Conservation (phyloP, 35 echinoderm and acorn worm species). For the Ptychodera flava region DNA sequence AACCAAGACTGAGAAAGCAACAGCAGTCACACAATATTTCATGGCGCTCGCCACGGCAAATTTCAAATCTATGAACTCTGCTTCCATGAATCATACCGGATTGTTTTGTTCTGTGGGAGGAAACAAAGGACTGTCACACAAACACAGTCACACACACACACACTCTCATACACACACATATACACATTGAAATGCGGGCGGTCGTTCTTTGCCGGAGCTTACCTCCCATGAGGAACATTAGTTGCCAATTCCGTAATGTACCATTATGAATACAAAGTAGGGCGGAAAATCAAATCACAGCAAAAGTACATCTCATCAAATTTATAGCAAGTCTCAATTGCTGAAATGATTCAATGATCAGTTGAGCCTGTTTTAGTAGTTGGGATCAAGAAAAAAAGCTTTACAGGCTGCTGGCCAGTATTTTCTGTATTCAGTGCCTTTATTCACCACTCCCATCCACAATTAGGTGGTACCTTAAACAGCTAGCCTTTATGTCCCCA, state of each 20-base stretch:
- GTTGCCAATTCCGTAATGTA: background rate
- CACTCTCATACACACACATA: too few relatives aligned
- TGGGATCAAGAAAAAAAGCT: background rate
- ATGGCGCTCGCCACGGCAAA: background rate
- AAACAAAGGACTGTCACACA: background rate
- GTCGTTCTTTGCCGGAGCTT: background rate
- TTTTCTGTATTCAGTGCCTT: too few relatives aligned
- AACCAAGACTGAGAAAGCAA: background rate
- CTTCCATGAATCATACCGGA: background rate
- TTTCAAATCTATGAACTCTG: background rate
- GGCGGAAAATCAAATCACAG: background rate
- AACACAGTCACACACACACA: too few relatives aligned
- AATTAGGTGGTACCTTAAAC: too few relatives aligned
- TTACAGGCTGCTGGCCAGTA: too few relatives aligned
- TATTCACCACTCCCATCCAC: too few relatives aligned
- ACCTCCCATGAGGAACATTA: background rate
- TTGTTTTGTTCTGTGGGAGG: background rate
- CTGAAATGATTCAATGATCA: background rate
- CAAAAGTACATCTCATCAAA: slow-evolving; percentile 1
- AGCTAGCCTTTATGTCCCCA: background rate
- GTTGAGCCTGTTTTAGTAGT: background rate
- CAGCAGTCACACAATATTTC: background rate
- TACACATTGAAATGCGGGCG: background rate
- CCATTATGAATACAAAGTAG: background rate
- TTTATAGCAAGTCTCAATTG: background rate